Evolutionary conservation across 2,797 vertebrate genomes (phyloP), one percentile per base, ranked within the genome.

Genomic region (Microctenopoma steveboyesi): DNA sequence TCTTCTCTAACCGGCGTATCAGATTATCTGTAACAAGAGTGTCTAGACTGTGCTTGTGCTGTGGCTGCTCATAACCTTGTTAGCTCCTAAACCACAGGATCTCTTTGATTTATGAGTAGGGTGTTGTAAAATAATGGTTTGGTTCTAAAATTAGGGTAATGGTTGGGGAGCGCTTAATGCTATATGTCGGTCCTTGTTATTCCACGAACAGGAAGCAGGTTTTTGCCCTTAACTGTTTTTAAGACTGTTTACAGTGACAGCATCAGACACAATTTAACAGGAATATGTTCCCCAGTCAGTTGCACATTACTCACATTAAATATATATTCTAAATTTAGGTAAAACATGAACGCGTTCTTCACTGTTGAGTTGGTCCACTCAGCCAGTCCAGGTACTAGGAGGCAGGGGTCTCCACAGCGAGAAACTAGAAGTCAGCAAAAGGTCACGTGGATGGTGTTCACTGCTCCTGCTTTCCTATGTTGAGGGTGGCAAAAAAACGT

Each of bases 71-170:
- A 59, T 65, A 74, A 64, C 54, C 65, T 69, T 69, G 59, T 73
- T 74, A 76, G 76, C 59, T 68, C 33, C 35, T 66, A 65, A 72
- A 78, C 52, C 67, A 49, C 61, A 63, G 52, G 48, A 72, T 55
- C 33, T 43, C 64, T 82, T 63, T 82, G 81, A 82, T 86, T 84
- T 84, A 28, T 81, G 83, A 76, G 69, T 27, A 18, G 49, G 30
- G 58, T 46, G 39, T 45, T 72, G 50, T 43, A 68, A 76, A 81
- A 81, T 83, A 84, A 81, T 76, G 59, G 54, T 16, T 25, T 45
- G 48, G 39, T 59, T 73, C 74, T 82, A 76, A 82, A 80, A 65
- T 77, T 75, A 75, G 70, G 54, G 62, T 76, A 46, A 73, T 52
- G 65, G 63, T 79, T 72, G 58, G 46, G 37, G 53, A 56, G 47